Base-by-base conservation (phyloP, 2,888 invertebrate species). In the Phengaris alcon region DNA sequence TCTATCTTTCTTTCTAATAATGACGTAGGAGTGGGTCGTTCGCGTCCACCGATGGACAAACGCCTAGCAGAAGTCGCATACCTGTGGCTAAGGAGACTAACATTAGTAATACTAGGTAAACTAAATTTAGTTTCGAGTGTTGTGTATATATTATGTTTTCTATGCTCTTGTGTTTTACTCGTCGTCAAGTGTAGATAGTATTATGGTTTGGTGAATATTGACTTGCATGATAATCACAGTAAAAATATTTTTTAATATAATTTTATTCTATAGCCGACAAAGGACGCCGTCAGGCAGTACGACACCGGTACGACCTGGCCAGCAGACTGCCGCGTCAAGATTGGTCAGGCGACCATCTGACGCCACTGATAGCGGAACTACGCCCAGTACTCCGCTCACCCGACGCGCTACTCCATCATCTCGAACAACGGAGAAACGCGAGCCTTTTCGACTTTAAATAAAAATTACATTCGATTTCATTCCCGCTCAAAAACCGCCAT, bases 201-300 rank as follows among this genome's bases (percentile, higher is more conserved):
- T 59, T 22, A 10, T 35, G 22, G 68, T 68, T 55, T 51, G 72
- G 22, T 73, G 46, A 46, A 57, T 52, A 44, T 22, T 4, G 12
- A n/a, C 46, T 57, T 74, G 72, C 72, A 54, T 54, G 72, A 35
- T 7, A 13, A 72, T 35, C 22, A 13, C 1, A 13, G 54, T 12
- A 54, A 54, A 15, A 22, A 22, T 35, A 12, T 35, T 54, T 15
- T 15, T 10, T 70, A 22, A 51, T 15, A 22, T 48, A 3, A 48
- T 48, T 8, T 48, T 15, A 46, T 69, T 6, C 15, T 51, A 55
- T 73, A 52, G 79, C 88, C 97, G 96, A 91, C 95, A 96, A 88
- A 94, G 96, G 86, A 96, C 96, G 80, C 96, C 96, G 75, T 96
- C 97, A 75, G 96, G 96, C 76, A 96, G 96, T 78, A 96, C 95